These are phyloP conservation scores for Radopholus similis DNA, from an alignment of 1,140 invertebrate species.

Conservation along the genomic window DNA sequence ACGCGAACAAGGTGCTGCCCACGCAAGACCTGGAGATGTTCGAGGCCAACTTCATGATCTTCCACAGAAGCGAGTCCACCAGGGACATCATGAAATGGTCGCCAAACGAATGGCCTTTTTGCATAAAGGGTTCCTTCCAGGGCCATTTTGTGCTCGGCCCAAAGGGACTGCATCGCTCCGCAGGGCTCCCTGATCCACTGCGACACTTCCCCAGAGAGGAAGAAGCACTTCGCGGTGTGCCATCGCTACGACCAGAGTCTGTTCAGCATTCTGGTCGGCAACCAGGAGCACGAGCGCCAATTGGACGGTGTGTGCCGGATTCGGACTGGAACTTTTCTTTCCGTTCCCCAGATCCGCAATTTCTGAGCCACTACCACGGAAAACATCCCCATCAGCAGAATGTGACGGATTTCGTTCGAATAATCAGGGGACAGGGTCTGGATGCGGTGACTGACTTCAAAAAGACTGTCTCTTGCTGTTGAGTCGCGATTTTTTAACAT, in stretches of 20 bases:
- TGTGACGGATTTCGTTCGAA: too few relatives aligned
- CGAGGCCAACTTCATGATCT: constrained; percentile 18
- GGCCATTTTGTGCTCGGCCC: constrained; percentile 19
- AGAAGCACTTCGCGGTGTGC: constrained; percentile 10
- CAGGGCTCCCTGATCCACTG: not conserved
- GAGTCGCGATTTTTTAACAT: too few relatives aligned
- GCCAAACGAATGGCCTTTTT: not conserved
- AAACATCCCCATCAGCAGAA: too few relatives aligned
- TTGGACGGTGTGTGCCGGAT: not conserved
- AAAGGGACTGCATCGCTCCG: constrained; percentile 18
- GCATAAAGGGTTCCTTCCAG: constrained; percentile 3
- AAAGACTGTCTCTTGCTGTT: too few relatives aligned
- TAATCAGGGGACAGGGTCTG: too few relatives aligned
- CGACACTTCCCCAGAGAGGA: not conserved
- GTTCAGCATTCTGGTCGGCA: constrained; percentile 21
- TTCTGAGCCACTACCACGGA: too few relatives aligned
- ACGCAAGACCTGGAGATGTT: constrained; percentile 28
- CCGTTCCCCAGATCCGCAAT: too few relatives aligned
- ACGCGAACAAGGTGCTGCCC: not conserved
- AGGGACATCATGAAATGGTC: constrained; percentile 24
- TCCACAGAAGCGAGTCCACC: constrained; percentile 16
- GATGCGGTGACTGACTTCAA: too few relatives aligned
- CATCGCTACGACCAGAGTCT: constrained; percentile 30
- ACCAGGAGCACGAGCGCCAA: constrained; percentile 6
- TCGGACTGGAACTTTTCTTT: too few relatives aligned